Evolutionary conservation across 2,113 vertebrate genomes (phyloP), one percentile per base, ranked within the genome.

Genomic region (Chaetura pelagica): DNA sequence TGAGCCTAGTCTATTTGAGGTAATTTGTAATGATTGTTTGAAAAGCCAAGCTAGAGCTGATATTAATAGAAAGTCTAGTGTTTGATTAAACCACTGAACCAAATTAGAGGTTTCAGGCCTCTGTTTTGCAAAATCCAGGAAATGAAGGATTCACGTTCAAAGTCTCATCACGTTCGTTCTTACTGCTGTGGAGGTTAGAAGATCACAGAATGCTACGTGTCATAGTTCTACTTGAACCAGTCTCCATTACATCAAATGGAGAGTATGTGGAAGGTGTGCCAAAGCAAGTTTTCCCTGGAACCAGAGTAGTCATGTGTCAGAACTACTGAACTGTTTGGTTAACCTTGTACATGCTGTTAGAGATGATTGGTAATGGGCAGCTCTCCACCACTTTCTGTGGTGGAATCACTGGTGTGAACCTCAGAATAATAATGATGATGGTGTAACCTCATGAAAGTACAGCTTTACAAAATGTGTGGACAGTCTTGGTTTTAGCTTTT

Each of bases 211-310:
- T 46, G 19, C 59, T 66, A 5, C 0, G 2, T 62, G 29, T 18
- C 4, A 2, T 61, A 34, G 18, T 81, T 74, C 22, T 18, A 1
- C 21, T 63, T 78, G 12, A 74, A 30, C 9, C 5, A 12, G 4
- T 42, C 16, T 72, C 40, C 7, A 3, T 71, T 63, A 17, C 44
- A 23, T 87, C 14, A 59, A 7, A 24, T 0, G 0, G 24, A 27
- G 12, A 32, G 13, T 29, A 18, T 18, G 32, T 78, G 30, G 6
- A 75, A 84, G 12, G 67, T 57, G 22, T 18, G 40, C n/a, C 7
- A 42, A 46, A 75, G 19, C 29, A 51, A 23, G 8, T 52, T 79
- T 94, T 86, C 15, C 18, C 29, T 59, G 32, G 27, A 64, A 57
- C 5, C 5, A 20, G 46, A 24, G 10, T 20, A 57, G 52, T 52